These are phyloP conservation scores for Calcarius lapponicus DNA, from an alignment of 2,797 vertebrate genomes.

Conservation along the genomic window DNA sequence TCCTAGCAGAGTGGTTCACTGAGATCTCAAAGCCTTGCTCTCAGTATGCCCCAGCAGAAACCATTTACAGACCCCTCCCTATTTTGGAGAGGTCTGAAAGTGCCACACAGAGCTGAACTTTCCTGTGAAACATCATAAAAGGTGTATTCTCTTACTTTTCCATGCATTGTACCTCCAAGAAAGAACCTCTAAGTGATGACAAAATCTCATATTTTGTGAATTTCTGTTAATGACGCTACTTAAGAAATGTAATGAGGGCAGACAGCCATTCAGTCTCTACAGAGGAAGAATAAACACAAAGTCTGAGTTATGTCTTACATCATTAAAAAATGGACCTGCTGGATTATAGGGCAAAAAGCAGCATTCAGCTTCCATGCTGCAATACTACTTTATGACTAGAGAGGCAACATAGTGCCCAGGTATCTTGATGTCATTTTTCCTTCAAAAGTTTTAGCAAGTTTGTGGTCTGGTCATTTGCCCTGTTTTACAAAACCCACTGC, in stretches of 20 bases:
- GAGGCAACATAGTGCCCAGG: not conserved
- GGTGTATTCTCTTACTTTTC: not conserved
- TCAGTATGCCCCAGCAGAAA: not conserved
- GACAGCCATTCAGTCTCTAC: not conserved
- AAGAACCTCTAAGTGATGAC: not conserved
- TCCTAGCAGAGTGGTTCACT: not conserved
- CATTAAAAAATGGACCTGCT: not conserved
- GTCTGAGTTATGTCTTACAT: not conserved
- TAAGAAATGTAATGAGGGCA: not conserved
- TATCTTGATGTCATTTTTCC: not conserved
- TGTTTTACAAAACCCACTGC: not conserved
- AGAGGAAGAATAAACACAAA: not conserved
- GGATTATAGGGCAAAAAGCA: not conserved
- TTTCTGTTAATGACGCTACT: not conserved
- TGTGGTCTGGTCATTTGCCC: not conserved
- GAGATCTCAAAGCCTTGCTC: not conserved
- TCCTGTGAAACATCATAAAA: not conserved
- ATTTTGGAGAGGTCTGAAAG: not conserved
- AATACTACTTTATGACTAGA: not conserved
- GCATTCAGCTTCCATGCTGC: not conserved
- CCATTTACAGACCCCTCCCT: not conserved
- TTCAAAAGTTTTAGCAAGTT: not conserved
- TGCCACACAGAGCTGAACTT: not conserved
- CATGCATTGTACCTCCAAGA: not conserved
- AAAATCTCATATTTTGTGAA: not conserved